A percentile compares a stretch with the other conserved stretches of the same genome.
phyloP scores from a whole-genome alignment of 2,797 vertebrate genomes.

The Odontamblyopus lacepedii region DNA sequence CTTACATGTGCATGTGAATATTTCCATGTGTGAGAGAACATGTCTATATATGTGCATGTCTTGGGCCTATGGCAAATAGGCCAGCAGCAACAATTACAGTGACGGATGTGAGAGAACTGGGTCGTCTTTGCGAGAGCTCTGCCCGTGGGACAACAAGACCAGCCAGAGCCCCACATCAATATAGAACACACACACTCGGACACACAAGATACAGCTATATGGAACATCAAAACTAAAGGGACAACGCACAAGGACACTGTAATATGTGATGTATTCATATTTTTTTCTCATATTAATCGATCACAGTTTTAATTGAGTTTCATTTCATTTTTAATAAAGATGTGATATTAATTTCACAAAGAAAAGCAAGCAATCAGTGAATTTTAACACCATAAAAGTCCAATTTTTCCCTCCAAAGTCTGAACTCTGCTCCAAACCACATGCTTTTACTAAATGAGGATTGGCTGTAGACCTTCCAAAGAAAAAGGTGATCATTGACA shows the following conservation, averaged over 20 bases:
- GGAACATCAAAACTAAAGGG: slow-evolving; percentile 42
- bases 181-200: slow-evolving; percentile 48
- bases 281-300: too few species aligned
- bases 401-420: not conserved
- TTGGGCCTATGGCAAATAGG: slow-evolving; percentile 73
- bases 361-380: not conserved
- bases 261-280: not conserved
- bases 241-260: slow-evolving; percentile 17
- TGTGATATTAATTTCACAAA: not conserved
- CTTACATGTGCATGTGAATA: slow-evolving; percentile 19
- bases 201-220: slow-evolving; percentile 23
- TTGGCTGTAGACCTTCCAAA: too few species aligned
- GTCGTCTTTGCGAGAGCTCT: slow-evolving; percentile 74
- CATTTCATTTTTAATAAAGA: not conserved
- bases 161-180: slow-evolving; percentile 76
- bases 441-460: not conserved
- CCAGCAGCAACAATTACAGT: slow-evolving; percentile 79
- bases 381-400: not conserved
- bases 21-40: slow-evolving; percentile 17
- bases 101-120: slow-evolving; percentile 82
- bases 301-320: too few species aligned
- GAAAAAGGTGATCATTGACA: not conserved
- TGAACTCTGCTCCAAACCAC: not conserved
- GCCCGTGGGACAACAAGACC: slow-evolving; percentile 76
- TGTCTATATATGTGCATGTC: slow-evolving; percentile 21